Conservation (phyloP, 2,113 vertebrate species). For the Cryptomyrus ogoouensis region DNA sequence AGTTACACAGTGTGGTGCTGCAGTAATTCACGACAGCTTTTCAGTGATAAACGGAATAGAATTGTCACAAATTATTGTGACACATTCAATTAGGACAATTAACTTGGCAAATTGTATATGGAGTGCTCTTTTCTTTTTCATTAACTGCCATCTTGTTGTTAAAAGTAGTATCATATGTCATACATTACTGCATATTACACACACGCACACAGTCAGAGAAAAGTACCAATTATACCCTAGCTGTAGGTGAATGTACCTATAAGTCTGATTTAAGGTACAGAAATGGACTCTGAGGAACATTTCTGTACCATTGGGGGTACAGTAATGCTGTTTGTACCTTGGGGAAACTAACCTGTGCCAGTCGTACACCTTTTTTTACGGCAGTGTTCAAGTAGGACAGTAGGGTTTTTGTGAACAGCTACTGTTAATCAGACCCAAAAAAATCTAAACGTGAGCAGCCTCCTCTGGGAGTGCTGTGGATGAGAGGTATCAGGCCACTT, state of each 20-base stretch:
- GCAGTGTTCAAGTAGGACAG: background rate
- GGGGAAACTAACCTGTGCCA: background rate
- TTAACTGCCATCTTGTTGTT: too few relatives aligned
- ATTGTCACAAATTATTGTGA: slow-evolving; percentile 5
- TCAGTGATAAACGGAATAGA: background rate
- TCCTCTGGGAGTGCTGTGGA: background rate
- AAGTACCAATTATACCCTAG: background rate
- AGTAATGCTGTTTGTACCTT: background rate
- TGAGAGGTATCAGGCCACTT: background rate
- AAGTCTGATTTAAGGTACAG: background rate
- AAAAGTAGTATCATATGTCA: background rate
- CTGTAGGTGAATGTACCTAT: background rate
- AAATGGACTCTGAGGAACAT: background rate
- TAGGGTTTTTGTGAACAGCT: background rate
- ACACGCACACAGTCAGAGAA: background rate
- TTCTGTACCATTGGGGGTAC: background rate
- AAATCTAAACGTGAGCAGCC: background rate
- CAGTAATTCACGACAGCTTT: background rate
- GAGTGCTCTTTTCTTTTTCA: background rate
- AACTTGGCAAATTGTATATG: background rate
- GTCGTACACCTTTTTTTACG: background rate
- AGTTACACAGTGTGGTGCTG: background rate
- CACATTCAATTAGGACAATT: slow-evolving; percentile 8
- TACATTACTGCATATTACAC: background rate
- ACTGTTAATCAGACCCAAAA: background rate